Base-by-base conservation (phyloP, 2,113 vertebrate genomes). In the Myxocyprinus asiaticus region DNA sequence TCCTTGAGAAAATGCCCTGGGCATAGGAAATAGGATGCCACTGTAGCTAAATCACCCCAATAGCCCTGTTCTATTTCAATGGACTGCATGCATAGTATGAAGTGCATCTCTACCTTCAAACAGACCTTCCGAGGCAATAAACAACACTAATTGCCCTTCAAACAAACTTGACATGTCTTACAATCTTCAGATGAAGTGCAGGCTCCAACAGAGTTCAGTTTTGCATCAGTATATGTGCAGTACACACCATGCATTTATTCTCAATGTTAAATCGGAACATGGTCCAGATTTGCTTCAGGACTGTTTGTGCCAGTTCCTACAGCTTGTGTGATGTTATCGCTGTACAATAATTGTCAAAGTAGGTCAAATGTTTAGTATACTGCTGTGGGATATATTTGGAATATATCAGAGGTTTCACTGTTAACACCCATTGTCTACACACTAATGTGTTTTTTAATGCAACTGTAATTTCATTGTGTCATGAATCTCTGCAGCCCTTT, bases 131-230 rank as follows among this genome's bases (percentile, higher is more conserved):
- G 72, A 42, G 17, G 53, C 76, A 70, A 15, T 80, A 85, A 90
- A 89, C 85, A 89, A 75, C 80, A 86, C 79, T 80, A 88, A 88
- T 87, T 79, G 85, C 74, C 85, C 83, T 81, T 77, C 71, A 81
- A 83, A 80, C 84, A 81, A 59, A 76, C 69, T 88, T 72, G 82
- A 78, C 79, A 62, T 69, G 59, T 69, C 42, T 87, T 87, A 82
- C 61, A 70, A 76, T 70, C 65, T 69, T 66, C 72, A 77, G 81
- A 87, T 81, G 73, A 88, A 80, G 79, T 53, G 22, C 82, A 79
- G 84, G 56, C 47, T 85, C 50, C 63, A 17, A 48, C 17, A 69
- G 17, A 67, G 53, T 74, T 71, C 62, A 81, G 53, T 71, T 83
- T 50, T 9, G 75, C 43, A 43, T 67, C 42, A 33, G 51, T 43